A percentile compares a stretch with the other conserved stretches of the same genome.
Conservation (phyloP, 2,797 vertebrate species). For the Platalea minor region DNA sequence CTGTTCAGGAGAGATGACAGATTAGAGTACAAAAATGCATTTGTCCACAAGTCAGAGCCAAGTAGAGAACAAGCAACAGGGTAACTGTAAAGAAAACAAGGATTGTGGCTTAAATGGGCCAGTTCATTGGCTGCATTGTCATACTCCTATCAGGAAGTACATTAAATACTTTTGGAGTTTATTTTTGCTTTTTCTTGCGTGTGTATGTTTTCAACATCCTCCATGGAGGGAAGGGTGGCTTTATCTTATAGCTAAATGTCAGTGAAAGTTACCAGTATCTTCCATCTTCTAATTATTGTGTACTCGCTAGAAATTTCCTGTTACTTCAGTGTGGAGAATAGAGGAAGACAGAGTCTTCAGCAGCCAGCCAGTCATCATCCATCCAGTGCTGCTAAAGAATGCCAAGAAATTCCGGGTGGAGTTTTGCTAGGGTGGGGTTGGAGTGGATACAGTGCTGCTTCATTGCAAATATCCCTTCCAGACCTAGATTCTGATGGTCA, state of each 20-base stretch:
- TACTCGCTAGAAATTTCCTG: background rate
- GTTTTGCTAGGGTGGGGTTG: background rate
- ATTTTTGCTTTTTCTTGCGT: background rate
- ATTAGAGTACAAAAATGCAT: background rate
- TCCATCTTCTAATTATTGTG: background rate
- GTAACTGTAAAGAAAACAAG: background rate
- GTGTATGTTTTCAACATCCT: background rate
- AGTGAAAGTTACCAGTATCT: background rate
- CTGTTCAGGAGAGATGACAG: background rate
- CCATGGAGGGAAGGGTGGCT: background rate
- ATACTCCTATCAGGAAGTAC: background rate
- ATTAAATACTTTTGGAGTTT: background rate
- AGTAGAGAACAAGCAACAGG: background rate
- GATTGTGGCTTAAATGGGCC: background rate
- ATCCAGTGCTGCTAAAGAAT: background rate
- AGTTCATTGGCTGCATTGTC: background rate
- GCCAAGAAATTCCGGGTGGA: background rate
- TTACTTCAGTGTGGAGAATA: background rate
- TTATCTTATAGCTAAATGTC: background rate
- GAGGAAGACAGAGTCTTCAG: background rate
- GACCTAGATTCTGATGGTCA: background rate
- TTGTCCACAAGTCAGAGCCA: background rate
- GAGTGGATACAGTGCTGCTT: background rate
- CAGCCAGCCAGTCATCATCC: background rate
- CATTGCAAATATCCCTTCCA: background rate